A percentile compares a stretch with the other conserved stretches of the same genome.
phyloP scores from a whole-genome alignment of 2,113 vertebrate species.

The Perca flavescens region DNA sequence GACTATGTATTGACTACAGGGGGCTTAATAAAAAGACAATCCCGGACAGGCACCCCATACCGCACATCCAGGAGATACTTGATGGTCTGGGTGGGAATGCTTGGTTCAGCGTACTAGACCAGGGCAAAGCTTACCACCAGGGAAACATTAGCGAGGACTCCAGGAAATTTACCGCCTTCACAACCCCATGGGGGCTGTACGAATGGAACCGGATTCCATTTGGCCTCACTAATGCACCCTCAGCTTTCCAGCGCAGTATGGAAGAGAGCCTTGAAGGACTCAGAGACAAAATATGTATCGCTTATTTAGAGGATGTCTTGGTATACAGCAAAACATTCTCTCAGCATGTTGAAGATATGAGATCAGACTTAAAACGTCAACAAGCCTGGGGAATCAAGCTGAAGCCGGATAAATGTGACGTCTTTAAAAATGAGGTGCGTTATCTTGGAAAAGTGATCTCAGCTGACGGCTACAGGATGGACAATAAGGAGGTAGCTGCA shows the following conservation, averaged over 20 bases:
- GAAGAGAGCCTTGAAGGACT: constrained; percentile 8
- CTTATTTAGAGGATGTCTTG: constrained; percentile 20
- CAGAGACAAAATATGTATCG: constrained; percentile 15
- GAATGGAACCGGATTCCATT: constrained; percentile 32
- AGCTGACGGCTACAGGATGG: too few relatives aligned
- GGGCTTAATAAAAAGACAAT: constrained; percentile 19
- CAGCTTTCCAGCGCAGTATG: constrained; percentile 23
- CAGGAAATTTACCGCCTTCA: constrained; percentile 15
- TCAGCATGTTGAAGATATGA: constrained; percentile 14
- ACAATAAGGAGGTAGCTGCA: too few relatives aligned
- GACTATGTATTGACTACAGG: constrained; percentile 7
- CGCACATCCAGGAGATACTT: constrained; percentile 25
- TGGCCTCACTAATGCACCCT: constrained; percentile 26
- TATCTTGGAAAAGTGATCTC: too few relatives aligned
- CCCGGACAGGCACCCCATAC: constrained; percentile 17
- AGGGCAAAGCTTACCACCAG: constrained; percentile 28
- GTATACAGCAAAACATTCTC: constrained; percentile 5
- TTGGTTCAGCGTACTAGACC: constrained; percentile 14
- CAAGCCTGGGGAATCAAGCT: too few relatives aligned
- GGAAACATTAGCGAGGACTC: constrained; percentile 11
- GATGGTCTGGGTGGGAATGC: constrained; percentile 19
- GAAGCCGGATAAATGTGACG: too few relatives aligned
- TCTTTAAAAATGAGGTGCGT: too few relatives aligned
- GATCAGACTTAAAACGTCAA: neutral
- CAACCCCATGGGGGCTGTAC: constrained; percentile 17